These are phyloP conservation scores for Gobionotothen gibberifrons DNA, from an alignment of 2,797 vertebrate species.

Conservation along the genomic window DNA sequence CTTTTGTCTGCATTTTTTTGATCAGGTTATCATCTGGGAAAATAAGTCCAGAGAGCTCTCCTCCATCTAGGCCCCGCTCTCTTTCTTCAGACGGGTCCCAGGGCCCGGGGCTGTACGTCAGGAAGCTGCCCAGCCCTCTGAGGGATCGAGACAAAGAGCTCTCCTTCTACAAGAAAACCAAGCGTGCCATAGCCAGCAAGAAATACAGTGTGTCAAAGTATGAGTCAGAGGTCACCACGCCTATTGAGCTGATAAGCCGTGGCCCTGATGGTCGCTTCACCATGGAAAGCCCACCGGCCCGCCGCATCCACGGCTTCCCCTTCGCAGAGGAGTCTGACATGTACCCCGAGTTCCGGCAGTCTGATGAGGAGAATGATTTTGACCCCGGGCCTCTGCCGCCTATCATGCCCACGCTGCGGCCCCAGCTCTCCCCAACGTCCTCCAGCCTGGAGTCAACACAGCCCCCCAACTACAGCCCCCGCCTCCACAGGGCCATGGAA, in stretches of 20 bases:
- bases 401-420: constrained; percentile 93
- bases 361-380: constrained; percentile 96
- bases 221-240: constrained; percentile 94
- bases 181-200: constrained; percentile 97
- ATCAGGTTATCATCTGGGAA: constrained; percentile 96
- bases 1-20: constrained; percentile 49
- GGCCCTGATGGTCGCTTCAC: constrained; percentile 97
- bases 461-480: constrained; percentile 98
- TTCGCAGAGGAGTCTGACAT: constrained; percentile 99
- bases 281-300: constrained; percentile 90
- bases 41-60: constrained; percentile 97
- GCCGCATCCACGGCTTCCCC: constrained; percentile 97
- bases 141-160: constrained; percentile 93
- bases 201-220: constrained; percentile 98
- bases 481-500: constrained; percentile 94
- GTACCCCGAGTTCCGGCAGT: constrained; percentile 99
- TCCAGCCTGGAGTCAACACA: constrained; percentile 98
- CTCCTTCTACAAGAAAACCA: constrained; percentile 98
- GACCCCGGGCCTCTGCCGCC: constrained; percentile 91
- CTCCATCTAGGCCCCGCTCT: constrained; percentile 83
- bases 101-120: constrained; percentile 91
- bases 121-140: constrained; percentile 93
- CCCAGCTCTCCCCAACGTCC: constrained; percentile 96
- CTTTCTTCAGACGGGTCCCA: constrained; percentile 89
- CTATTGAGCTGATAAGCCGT: constrained; percentile 98